These are phyloP conservation scores for Chiloscyllium plagiosum DNA, from an alignment of 2,113 vertebrate genomes.

Conservation along the genomic window DNA sequence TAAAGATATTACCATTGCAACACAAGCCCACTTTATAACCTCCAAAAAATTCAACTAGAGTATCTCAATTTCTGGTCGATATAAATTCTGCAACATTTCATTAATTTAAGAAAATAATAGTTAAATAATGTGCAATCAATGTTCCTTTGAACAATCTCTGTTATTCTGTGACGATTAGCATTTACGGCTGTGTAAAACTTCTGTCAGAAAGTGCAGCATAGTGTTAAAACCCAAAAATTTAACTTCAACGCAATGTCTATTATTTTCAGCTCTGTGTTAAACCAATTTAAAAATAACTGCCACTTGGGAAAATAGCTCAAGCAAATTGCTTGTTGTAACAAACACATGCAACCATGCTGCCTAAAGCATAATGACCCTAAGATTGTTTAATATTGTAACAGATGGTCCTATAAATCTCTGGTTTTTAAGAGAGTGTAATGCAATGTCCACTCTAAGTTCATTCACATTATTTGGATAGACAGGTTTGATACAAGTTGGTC, in stretches of 20 bases:
- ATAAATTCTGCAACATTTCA: not conserved
- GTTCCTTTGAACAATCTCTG: not conserved
- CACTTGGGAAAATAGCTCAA: not conserved
- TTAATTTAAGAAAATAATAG: not conserved
- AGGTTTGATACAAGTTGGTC: not conserved
- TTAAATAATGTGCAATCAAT: not conserved
- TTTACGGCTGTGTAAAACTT: not conserved
- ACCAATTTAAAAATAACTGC: not conserved
- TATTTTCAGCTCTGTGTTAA: not conserved
- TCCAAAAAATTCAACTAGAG: not conserved
- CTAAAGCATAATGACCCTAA: not conserved
- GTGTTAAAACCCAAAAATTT: not conserved
- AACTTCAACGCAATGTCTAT: not conserved
- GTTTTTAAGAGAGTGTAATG: not conserved
- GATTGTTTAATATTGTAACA: constrained; percentile 15
- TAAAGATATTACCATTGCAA: too few species aligned
- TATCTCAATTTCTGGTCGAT: not conserved
- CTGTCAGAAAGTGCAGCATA: not conserved
- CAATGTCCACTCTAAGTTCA: not conserved
- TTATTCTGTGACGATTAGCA: not conserved
- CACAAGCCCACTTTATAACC: not conserved
- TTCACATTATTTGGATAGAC: not conserved
- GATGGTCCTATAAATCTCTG: not conserved
- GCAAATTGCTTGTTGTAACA: not conserved
- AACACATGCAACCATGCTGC: not conserved